Evolutionary conservation across 2,797 vertebrate genomes (phyloP).

Genomic region (Sternotherus odoratus): DNA sequence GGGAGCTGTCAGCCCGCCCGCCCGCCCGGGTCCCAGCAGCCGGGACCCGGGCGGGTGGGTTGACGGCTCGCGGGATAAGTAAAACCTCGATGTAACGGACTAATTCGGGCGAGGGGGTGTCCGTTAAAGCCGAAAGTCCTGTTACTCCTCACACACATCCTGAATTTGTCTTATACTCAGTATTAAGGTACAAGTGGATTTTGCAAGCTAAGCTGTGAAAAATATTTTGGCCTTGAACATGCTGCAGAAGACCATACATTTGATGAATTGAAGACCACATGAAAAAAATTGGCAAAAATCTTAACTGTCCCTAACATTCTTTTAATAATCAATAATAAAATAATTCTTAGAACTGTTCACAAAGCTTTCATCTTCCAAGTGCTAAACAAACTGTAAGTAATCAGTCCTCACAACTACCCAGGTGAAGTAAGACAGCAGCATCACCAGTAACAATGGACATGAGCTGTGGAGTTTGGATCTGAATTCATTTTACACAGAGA

Average conservation of each 20-base stretch:
- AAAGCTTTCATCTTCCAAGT: constrained; percentile 17
- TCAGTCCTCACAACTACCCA: constrained; percentile 51
- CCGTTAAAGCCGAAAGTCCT: too few relatives aligned
- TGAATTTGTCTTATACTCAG: neutral
- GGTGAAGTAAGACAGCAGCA: constrained; percentile 64
- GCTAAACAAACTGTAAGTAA: constrained; percentile 75
- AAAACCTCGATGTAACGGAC: too few relatives aligned
- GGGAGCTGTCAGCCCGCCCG: too few relatives aligned
- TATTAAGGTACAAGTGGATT: neutral
- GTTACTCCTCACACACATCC: neutral
- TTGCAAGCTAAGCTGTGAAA: neutral
- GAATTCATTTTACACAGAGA: neutral
- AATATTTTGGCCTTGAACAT: neutral
- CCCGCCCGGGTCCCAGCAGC: too few relatives aligned
- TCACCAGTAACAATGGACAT: constrained; percentile 43
- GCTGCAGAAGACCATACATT: neutral
- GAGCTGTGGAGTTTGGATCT: constrained; percentile 42
- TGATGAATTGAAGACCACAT: neutral
- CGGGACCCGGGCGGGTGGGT: too few relatives aligned
- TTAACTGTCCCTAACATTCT: neutral
- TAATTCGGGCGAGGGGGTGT: too few relatives aligned
- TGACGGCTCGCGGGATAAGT: too few relatives aligned
- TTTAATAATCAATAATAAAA: neutral
- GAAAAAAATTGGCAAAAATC: neutral
- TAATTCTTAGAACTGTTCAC: constrained; percentile 38